These are phyloP conservation scores for Solenopsis fugax DNA, from an alignment of 1,140 invertebrate genomes.

Conservation along the genomic window DNA sequence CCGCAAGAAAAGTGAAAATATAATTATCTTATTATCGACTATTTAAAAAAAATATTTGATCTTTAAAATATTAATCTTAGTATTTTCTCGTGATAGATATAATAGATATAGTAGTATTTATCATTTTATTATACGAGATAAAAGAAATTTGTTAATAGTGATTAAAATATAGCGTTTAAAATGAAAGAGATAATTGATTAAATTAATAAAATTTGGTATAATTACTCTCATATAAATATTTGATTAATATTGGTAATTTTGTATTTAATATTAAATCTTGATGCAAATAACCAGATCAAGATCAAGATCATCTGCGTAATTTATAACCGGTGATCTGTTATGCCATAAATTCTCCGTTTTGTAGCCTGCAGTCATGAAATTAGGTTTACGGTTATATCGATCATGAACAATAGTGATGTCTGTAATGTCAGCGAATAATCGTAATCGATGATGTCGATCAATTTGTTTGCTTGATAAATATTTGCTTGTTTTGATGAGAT, in stretches of 20 bases:
- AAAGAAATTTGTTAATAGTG: neutral
- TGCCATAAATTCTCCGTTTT: slow-evolving; percentile 46
- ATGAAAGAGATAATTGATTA: neutral
- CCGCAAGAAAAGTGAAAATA: neutral
- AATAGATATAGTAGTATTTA: neutral
- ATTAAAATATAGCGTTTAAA: neutral
- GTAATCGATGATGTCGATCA: neutral
- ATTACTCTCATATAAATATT: slow-evolving; percentile 5
- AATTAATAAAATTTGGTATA: neutral
- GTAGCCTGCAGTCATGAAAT: slow-evolving; percentile 9
- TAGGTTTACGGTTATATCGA: neutral
- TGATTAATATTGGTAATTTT: slow-evolving; percentile 7
- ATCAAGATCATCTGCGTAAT: neutral
- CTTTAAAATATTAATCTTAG: slow-evolving; percentile 5
- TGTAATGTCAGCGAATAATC: neutral
- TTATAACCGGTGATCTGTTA: slow-evolving; percentile 8
- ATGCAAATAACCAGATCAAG: neutral
- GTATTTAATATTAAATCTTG: slow-evolving; percentile 16
- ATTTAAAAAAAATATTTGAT: slow-evolving; percentile 21
- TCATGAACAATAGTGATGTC: neutral
- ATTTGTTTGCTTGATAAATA: neutral
- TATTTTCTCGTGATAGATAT: neutral
- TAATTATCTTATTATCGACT: neutral
- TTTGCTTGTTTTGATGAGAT: neutral
- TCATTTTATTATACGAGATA: neutral